Percentiles rank a stretch among this genome's conserved stretches.
Conservation (phyloP, 2,888 invertebrate genomes). For the Nudaria mundana region DNA sequence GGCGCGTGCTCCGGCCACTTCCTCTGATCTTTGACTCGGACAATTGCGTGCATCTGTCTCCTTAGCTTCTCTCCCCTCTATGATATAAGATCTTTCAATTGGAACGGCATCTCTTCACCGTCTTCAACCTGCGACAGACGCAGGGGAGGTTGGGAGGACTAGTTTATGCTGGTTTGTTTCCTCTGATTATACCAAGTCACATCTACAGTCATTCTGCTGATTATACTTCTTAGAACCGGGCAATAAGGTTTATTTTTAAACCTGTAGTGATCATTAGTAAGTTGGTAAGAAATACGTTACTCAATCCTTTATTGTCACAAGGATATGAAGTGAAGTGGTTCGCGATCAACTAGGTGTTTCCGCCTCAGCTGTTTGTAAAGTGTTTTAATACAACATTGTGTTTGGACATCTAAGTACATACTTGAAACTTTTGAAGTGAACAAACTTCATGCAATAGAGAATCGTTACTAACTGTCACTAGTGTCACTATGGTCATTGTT, state of each 20-base stretch:
- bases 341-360: constrained; percentile 77
- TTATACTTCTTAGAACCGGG: constrained; percentile 8
- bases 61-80: constrained; percentile 31
- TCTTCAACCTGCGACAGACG: constrained; percentile 24
- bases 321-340: constrained; percentile 79
- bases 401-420: constrained; percentile 43
- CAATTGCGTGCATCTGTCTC: constrained; percentile 76
- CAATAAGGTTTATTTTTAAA: constrained; percentile 14
- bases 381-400: constrained; percentile 36
- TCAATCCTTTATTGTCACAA: constrained; percentile 76
- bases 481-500: no score
- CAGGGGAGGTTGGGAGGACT: constrained; percentile 37
- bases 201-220: constrained; percentile 21
- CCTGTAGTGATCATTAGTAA: constrained; percentile 18
- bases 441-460: constrained; percentile 30
- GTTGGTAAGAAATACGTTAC: constrained; percentile 70
- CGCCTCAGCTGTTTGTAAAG: constrained; percentile 66
- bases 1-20: constrained; percentile 68
- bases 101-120: constrained; percentile 46
- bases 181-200: constrained; percentile 30
- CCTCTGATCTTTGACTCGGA: constrained; percentile 78
- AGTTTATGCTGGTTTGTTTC: constrained; percentile 41
- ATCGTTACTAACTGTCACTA: constrained; percentile 26
- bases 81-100: constrained; percentile 61
- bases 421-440: constrained; percentile 19